Conservation (phyloP, 2,113 vertebrate genomes). For the Hystrix brachyura region DNA sequence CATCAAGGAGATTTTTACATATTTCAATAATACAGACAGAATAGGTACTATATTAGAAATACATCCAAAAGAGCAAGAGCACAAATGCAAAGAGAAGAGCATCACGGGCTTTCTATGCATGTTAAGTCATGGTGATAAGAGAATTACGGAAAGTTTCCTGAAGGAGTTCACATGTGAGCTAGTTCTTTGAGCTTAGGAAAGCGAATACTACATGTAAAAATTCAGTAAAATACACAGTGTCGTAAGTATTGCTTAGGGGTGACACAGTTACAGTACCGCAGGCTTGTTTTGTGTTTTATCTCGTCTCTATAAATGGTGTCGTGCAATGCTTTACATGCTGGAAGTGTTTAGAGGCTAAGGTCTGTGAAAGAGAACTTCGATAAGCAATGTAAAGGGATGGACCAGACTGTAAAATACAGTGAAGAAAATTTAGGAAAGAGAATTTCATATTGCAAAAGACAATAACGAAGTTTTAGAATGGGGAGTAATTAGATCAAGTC, state of each 20-base stretch:
- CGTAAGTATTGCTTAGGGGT: background rate
- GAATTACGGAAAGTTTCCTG: background rate
- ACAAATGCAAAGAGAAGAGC: fast-evolving
- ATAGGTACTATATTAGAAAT: fast-evolving
- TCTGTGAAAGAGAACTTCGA: background rate
- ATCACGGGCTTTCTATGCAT: fast-evolving
- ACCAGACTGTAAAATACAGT: background rate
- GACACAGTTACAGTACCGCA: too few relatives aligned
- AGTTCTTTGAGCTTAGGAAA: background rate
- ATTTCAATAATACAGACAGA: background rate
- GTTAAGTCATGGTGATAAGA: fast-evolving
- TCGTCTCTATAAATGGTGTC: background rate
- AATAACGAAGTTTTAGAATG: background rate
- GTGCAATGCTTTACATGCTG: background rate
- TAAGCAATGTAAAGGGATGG: background rate
- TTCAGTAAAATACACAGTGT: too few relatives aligned
- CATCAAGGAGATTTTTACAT: background rate
- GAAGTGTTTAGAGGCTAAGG: background rate
- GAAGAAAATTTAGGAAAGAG: background rate
- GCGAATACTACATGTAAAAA: background rate
- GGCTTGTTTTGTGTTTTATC: background rate
- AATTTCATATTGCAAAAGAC: background rate
- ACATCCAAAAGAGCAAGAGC: fast-evolving
- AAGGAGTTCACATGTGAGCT: fast-evolving
- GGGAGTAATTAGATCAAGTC: background rate